A percentile compares a stretch with the other conserved stretches of the same genome.
Evolutionary conservation across 2,888 invertebrate species (phyloP).

Genomic region (Cataglyphis livida): DNA sequence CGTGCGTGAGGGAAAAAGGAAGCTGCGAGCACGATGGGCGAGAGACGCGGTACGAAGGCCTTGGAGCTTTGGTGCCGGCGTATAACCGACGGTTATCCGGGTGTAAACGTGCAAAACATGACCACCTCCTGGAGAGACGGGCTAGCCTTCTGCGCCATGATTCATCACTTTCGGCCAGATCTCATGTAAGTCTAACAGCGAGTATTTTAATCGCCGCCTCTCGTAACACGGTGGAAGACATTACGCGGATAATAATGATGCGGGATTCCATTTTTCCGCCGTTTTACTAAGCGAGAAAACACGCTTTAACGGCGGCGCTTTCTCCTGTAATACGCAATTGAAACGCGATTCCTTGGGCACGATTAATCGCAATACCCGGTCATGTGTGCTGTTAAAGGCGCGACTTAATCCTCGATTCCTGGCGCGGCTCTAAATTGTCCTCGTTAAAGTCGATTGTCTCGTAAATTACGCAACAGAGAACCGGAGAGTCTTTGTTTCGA

Average conservation of each 20-base stretch:
- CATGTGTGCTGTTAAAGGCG: conserved; percentile 15
- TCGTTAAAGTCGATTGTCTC: conserved; percentile 40
- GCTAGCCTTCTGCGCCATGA: conserved; percentile 97
- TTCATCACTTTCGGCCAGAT: conserved; percentile 98
- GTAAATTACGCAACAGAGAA: conserved; percentile 33
- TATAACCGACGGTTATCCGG: conserved; percentile 95
- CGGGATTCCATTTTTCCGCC: neutral
- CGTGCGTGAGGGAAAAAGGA: conserved; percentile 4
- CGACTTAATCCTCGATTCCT: conserved; percentile 48
- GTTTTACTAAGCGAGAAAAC: neutral
- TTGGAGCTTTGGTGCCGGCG: conserved; percentile 97
- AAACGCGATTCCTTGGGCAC: neutral
- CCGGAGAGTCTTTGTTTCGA: neutral
- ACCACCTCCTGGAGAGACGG: conserved; percentile 98
- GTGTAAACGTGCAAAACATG: conserved; percentile 97
- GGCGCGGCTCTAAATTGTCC: conserved; percentile 46
- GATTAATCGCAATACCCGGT: neutral
- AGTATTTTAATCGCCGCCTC: conserved; percentile 27
- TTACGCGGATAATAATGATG: conserved; percentile 26
- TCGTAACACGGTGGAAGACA: conserved; percentile 16
- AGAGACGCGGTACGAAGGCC: conserved; percentile 95
- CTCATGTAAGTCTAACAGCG: conserved; percentile 92
- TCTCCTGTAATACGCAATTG: neutral
- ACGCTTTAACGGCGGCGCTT: neutral
- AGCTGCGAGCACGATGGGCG: conserved; percentile 88